Percentiles rank a stretch among this genome's conserved stretches.
phyloP scores from a whole-genome alignment of 2,888 invertebrate genomes.

The Ophion ellenae region DNA sequence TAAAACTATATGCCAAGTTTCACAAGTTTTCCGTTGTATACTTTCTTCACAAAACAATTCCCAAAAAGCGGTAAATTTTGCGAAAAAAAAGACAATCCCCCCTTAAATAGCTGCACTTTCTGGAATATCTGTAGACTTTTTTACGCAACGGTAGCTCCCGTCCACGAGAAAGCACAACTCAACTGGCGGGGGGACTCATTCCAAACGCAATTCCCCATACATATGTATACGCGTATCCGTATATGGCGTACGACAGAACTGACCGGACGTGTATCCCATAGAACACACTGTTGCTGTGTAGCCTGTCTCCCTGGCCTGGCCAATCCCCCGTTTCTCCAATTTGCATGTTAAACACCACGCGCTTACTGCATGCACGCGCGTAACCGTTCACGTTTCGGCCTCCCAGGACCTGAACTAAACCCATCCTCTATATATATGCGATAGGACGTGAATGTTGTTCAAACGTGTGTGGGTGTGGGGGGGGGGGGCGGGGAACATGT shows the following conservation, averaged over 20 bases:
- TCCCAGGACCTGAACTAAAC: constrained; percentile 62
- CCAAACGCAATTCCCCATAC: constrained; percentile 49
- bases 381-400: constrained; percentile 63
- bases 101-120: no score
- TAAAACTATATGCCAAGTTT: no score
- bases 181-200: not conserved
- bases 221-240: constrained; percentile 6
- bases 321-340: constrained; percentile 81
- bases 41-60: no score
- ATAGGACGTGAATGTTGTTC: not conserved
- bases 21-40: no score
- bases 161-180: not conserved
- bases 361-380: constrained; percentile 54
- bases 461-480: constrained; percentile 66
- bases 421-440: constrained; percentile 28
- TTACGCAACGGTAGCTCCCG: not conserved
- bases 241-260: constrained; percentile 25
- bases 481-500: not conserved
- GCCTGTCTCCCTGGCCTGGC: constrained; percentile 67
- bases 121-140: not conserved
- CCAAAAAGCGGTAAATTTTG: no score
- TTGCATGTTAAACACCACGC: constrained; percentile 80
- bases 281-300: constrained; percentile 62
- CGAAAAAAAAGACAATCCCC: no score
- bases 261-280: constrained; percentile 64